Evolutionary conservation across 2,888 invertebrate species (phyloP).

Genomic region (Leptopilina myrica): DNA sequence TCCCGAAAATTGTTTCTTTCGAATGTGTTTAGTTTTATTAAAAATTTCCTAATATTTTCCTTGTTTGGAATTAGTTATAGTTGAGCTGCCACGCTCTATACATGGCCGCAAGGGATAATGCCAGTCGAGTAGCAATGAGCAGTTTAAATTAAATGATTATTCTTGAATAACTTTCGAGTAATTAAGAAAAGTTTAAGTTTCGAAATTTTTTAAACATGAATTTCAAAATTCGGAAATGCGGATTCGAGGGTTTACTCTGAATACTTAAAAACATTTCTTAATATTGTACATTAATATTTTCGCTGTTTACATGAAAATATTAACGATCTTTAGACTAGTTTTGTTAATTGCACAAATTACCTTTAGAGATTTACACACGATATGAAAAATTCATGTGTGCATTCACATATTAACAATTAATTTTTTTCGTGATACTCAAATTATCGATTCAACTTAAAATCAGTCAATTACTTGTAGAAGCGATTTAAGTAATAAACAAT

Average conservation of each 20-base stretch:
- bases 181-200: too few relatives aligned
- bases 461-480: neutral
- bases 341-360: conserved; percentile 14
- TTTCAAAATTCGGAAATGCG: too few relatives aligned
- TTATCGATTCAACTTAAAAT: neutral
- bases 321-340: neutral
- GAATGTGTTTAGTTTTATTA: too few relatives aligned
- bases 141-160: too few relatives aligned
- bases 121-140: too few relatives aligned
- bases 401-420: neutral
- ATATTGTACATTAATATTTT: neutral
- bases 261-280: neutral
- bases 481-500: neutral
- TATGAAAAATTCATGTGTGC: neutral
- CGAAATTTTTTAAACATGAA: too few relatives aligned
- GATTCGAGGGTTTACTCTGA: neutral
- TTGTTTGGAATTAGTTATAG: too few relatives aligned
- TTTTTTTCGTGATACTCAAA: neutral
- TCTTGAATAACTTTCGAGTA: too few relatives aligned
- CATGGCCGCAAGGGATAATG: too few relatives aligned
- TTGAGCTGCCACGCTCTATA: too few relatives aligned
- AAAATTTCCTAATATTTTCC: too few relatives aligned
- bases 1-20: too few relatives aligned
- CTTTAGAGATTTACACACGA: neutral
- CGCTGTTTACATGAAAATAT: neutral